These are phyloP conservation scores for Melinopterus prodromus DNA, from an alignment of 2,888 invertebrate species.

Conservation along the genomic window DNA sequence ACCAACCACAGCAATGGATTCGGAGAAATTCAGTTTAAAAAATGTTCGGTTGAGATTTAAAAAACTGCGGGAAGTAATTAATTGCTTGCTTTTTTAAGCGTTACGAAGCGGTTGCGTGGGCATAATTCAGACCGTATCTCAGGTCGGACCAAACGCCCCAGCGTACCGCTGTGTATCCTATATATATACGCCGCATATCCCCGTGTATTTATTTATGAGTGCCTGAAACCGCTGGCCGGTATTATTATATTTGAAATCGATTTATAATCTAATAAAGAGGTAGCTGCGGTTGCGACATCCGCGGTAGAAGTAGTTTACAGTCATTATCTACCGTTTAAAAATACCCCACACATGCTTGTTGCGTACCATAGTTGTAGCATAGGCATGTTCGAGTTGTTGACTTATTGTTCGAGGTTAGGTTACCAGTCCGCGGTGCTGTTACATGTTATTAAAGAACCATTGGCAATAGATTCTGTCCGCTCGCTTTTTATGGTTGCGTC, in stretches of 20 bases:
- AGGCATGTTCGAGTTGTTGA: not conserved
- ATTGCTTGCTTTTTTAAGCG: not conserved
- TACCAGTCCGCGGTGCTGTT: not conserved
- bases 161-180: not conserved
- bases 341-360: not conserved
- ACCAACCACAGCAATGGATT: not conserved
- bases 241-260: slow-evolving; percentile 4
- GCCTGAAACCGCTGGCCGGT: not conserved
- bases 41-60: not conserved
- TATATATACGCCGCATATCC: not conserved
- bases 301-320: slow-evolving; percentile 4
- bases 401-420: not conserved
- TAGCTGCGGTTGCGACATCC: not conserved
- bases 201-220: not conserved
- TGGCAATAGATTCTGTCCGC: not conserved
- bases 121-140: slow-evolving; percentile 4
- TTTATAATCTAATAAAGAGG: slow-evolving; percentile 4
- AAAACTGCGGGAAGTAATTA: slow-evolving; percentile 4
- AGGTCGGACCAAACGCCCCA: not conserved
- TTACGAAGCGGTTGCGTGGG: not conserved
- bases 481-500: not conserved
- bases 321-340: not conserved
- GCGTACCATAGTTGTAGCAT: not conserved
- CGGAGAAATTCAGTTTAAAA: not conserved
- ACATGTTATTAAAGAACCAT: not conserved